Evolutionary conservation across 2,797 vertebrate species (phyloP).

Genomic region (Spondyliosoma cantharus): DNA sequence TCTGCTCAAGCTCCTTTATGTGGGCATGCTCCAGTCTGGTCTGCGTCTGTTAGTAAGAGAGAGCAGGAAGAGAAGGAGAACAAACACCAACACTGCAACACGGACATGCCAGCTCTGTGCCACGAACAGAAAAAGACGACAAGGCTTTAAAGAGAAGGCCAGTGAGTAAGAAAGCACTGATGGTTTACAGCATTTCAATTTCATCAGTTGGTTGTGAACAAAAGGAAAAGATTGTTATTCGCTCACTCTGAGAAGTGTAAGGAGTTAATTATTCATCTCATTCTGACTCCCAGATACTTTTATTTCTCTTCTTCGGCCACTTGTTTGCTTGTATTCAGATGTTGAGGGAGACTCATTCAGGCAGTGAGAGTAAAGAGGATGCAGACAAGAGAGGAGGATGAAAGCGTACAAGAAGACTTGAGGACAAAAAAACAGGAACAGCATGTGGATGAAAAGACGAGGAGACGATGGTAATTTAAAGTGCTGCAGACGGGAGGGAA

Average conservation of each 20-base stretch:
- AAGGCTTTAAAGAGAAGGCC: conserved; percentile 53
- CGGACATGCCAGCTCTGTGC: conserved; percentile 92
- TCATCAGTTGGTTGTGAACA: conserved; percentile 21
- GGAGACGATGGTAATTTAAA: conserved; percentile 23
- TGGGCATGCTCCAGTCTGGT: conserved; percentile 99
- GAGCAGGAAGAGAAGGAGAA: conserved; percentile 87
- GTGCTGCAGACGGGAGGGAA: conserved; percentile 19
- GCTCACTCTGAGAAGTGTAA: conserved; percentile 17
- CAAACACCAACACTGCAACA: conserved; percentile 85
- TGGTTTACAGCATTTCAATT: conserved; percentile 24
- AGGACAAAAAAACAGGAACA: conserved; percentile 25
- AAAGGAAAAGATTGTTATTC: conserved; percentile 22
- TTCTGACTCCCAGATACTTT: conserved; percentile 16
- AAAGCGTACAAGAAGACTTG: conserved; percentile 16
- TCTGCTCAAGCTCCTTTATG: conserved; percentile 99
- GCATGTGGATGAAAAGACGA: conserved; percentile 30
- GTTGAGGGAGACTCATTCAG: conserved; percentile 28
- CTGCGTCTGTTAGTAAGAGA: conserved; percentile 99
- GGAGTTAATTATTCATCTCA: conserved; percentile 13
- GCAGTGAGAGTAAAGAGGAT: conserved; percentile 28
- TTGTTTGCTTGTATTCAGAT: conserved; percentile 70
- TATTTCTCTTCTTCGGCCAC: not conserved
- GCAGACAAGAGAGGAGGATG: conserved; percentile 33
- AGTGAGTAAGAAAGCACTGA: conserved; percentile 38
- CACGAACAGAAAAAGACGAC: conserved; percentile 68